Evolutionary conservation across 2,888 invertebrate genomes (phyloP), one percentile per base, ranked within the genome.

Genomic region (Vesta saturnalis): DNA sequence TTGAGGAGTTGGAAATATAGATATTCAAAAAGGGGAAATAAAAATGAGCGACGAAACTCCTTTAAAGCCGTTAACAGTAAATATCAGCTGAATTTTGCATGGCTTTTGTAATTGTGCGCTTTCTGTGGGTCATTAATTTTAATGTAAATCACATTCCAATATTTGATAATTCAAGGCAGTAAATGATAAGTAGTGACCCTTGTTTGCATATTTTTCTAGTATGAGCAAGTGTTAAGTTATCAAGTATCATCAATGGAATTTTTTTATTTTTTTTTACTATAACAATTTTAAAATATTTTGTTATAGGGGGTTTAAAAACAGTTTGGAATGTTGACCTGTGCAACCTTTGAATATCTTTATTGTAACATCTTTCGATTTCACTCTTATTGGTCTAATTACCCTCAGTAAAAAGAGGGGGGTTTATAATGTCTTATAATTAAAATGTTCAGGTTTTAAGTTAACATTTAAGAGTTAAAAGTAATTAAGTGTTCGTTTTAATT

Each of bases 41-140:
- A n/a, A n/a, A n/a, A 63, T 65, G 60, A 56, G 23, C 21, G 63
- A 67, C 46, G 67, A 67, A 52, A 67, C 67, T 22, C 67, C 62
- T 19, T 49, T 67, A 54, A 58, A 63, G 54, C 55, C 61, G 15
- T 63, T 67, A 47, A 62, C 67, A 58, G 67, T 67, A 67, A 64
- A 23, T 46, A 35, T 14, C 4, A 52, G 35, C 60, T 52, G 19
- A 6, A 19, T 18, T 8, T 21, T 52, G 52, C 52, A 52, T 52
- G 52, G 52, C 52, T 52, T 52, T 52, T 19, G 12, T 43, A 3
- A n/a, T 39, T 12, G 8, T 8, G 8, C 39, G 2, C n/a, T 39
- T n/a, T 39, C n/a, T 39, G n/a, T n/a, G n/a, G n/a, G n/a, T n/a
- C n/a, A n/a, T n/a, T n/a, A n/a, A n/a, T n/a, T n/a, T n/a, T n/a